Base-by-base conservation (phyloP, 2,797 vertebrate genomes). In the Neostethus bicornis region DNA sequence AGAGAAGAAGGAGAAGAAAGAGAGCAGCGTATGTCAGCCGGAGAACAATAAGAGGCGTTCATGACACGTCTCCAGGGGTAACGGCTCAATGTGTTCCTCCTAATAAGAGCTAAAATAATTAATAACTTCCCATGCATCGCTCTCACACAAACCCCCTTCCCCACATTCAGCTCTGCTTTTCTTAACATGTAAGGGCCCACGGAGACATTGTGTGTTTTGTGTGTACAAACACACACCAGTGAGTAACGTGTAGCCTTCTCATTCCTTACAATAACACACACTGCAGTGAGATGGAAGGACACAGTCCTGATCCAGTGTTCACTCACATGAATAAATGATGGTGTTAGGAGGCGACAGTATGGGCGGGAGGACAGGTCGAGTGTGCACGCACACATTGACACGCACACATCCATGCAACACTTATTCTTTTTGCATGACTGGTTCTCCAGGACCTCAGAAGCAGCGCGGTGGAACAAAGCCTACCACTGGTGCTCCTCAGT, bases 261-360 rank as follows among this genome's bases (percentile, higher is more conserved):
- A 19, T 45, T 35, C 19, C 37, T 13, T n/a, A 79, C 41, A 43
- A 34, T 37, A 57, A 52, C 56, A 51, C 56, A 53, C 23, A 37
- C 37, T 23, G 42, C 21, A 23, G 49, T 45, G 57, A 54, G 70
- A 61, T 47, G 51, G 37, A 68, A 55, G 63, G 46, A 54, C 54
- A 13, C 66, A 79, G 70, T 71, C 84, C 78, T 65, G 69, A 65
- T 85, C 76, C 82, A 85, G 87, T 84, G 81, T 83, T 87, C 77
- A 72, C 79, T 80, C 83, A 71, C 87, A 86, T 84, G 71, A 87
- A 85, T 85, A 84, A 81, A 73, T 84, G 81, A 84, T 83, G 76
- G 67, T 72, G 80, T 79, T 78, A 75, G 75, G 81, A 84, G 83
- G 84, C 51, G 73, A 80, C 80, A 68, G 81, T 80, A 73, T 74